phyloP scores from a whole-genome alignment of 2,888 invertebrate species.

The Dilophus febrilis region DNA sequence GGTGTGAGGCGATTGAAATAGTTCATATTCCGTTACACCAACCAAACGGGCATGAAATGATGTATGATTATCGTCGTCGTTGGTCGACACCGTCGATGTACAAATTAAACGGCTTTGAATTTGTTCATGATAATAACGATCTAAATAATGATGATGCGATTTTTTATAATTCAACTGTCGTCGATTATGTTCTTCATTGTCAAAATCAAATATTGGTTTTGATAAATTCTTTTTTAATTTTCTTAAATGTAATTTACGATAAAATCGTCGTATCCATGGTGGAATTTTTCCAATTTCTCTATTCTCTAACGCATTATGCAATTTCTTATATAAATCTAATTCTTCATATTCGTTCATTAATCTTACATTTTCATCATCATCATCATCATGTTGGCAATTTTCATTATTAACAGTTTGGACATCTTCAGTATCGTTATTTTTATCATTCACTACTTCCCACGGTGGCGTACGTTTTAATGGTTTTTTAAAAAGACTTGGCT shows the following conservation, averaged over 20 bases:
- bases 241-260: slow-evolving; percentile 39
- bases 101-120: slow-evolving; percentile 1
- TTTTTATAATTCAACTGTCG: not conserved
- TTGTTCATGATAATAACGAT: slow-evolving; percentile 25
- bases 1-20: slow-evolving; percentile 52
- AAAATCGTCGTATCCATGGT: slow-evolving; percentile 29
- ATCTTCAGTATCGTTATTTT: not conserved
- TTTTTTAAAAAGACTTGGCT: slow-evolving; percentile 27
- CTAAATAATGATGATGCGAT: slow-evolving; percentile 17
- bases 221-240: slow-evolving; percentile 38
- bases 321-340: slow-evolving; percentile 19
- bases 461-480: slow-evolving; percentile 28
- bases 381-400: slow-evolving; percentile 5
- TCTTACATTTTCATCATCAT: slow-evolving; percentile 10
- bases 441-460: slow-evolving; percentile 23
- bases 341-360: slow-evolving; percentile 26
- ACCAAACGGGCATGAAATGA: slow-evolving; percentile 34
- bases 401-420: slow-evolving; percentile 9
- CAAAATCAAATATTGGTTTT: slow-evolving; percentile 39
- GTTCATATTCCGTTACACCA: slow-evolving; percentile 33
- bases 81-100: not conserved
- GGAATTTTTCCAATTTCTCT: slow-evolving; percentile 21
- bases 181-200: slow-evolving; percentile 19
- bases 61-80: not conserved
- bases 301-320: slow-evolving; percentile 17